A percentile compares a stretch with the other conserved stretches of the same genome.
Conservation (phyloP, 1,140 invertebrate species). For the Lasioglossum baleicum region DNA sequence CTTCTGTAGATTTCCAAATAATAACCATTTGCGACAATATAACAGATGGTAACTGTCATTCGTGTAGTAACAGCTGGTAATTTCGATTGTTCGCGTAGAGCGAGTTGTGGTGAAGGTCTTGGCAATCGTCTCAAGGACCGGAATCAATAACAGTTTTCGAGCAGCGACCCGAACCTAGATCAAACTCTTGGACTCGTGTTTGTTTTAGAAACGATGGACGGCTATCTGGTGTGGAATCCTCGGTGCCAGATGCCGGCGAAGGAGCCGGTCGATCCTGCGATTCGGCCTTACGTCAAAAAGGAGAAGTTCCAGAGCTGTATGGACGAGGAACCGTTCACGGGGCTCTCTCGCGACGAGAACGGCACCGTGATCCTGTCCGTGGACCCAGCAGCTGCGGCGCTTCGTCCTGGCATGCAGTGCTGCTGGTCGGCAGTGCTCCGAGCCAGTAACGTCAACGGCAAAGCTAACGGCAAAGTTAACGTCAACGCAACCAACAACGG, state of each 20-base stretch:
- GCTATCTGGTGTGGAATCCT: constrained; percentile 85
- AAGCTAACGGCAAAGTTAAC: constrained; percentile 55
- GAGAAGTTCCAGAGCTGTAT: constrained; percentile 82
- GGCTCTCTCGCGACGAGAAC: constrained; percentile 71
- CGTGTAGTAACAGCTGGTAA: too few relatives aligned
- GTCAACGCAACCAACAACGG: constrained; percentile 21
- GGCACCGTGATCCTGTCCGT: constrained; percentile 66
- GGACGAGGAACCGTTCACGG: constrained; percentile 77
- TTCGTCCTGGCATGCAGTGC: constrained; percentile 73
- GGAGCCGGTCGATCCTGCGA: constrained; percentile 84
- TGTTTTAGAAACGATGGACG: constrained; percentile 63
- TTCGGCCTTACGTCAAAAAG: constrained; percentile 82
- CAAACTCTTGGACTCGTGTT: too few relatives aligned
- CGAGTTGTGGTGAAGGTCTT: too few relatives aligned
- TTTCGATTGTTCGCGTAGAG: too few relatives aligned
- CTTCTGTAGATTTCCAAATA: too few relatives aligned
- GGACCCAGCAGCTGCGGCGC: constrained; percentile 64
- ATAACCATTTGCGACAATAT: too few relatives aligned
- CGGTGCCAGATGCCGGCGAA: constrained; percentile 85
- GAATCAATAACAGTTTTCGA: too few relatives aligned
- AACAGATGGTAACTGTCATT: too few relatives aligned
- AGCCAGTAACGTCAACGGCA: constrained; percentile 29
- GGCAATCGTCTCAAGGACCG: too few relatives aligned
- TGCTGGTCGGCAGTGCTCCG: constrained; percentile 81
- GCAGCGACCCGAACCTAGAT: too few relatives aligned